Evolutionary conservation across 2,888 invertebrate genomes (phyloP).

Genomic region (Nomada ferruginata): DNA sequence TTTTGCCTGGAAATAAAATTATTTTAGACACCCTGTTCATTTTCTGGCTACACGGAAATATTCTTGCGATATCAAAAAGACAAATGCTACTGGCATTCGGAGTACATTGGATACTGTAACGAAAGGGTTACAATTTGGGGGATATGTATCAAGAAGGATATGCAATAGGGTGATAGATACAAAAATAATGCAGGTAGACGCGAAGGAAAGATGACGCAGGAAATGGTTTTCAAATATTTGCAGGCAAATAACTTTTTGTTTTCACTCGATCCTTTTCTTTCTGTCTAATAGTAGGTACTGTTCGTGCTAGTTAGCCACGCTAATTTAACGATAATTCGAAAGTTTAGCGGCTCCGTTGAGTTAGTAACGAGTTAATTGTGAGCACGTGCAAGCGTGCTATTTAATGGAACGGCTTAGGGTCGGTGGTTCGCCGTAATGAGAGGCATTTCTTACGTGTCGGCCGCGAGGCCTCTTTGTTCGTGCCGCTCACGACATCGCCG

Average conservation of each 20-base stretch:
- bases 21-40: neutral
- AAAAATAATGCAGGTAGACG: too few species aligned
- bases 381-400: slow-evolving; percentile 72
- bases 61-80: too few species aligned
- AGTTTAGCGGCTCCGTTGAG: slow-evolving; percentile 60
- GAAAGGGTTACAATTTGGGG: too few species aligned
- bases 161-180: too few species aligned
- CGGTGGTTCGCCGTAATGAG: slow-evolving; percentile 69
- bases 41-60: too few species aligned
- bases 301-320: slow-evolving; percentile 13
- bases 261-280: neutral
- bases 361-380: slow-evolving; percentile 77
- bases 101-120: too few species aligned
- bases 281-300: too few species aligned
- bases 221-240: neutral
- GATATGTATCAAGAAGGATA: too few species aligned
- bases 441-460: slow-evolving; percentile 69
- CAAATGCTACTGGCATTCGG: too few species aligned
- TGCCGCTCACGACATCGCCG: slow-evolving; percentile 60
- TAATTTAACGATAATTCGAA: slow-evolving; percentile 59
- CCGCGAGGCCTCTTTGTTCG: slow-evolving; percentile 61
- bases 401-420: slow-evolving; percentile 67
- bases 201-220: too few species aligned
- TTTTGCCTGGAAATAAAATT: neutral
- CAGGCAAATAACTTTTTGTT: neutral